Evolutionary conservation across 2,113 vertebrate species (phyloP), one percentile per base, ranked within the genome.

Genomic region (Atlantisia rogersi): DNA sequence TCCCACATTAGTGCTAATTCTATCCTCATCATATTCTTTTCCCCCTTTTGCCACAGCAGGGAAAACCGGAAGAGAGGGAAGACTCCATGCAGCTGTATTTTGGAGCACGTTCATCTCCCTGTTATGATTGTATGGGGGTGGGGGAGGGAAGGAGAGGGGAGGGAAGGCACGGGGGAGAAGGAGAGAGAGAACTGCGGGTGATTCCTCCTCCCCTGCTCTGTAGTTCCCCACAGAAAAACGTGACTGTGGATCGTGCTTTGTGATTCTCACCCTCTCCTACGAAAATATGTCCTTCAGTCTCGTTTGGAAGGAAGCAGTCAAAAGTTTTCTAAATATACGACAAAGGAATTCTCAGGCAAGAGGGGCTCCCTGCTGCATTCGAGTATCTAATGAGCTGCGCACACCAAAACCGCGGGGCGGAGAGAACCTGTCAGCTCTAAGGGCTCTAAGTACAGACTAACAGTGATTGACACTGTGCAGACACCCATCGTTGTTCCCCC

Each of bases 271-370:
- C 56, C 81, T 90, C 95, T 92, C 85, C 90, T 84, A 95, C 82
- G 4, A 91, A 89, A 95, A 92, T 82, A 73, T 28, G 87, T 93
- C 86, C 93, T 89, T 93, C 90, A 62, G 62, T 68, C 85, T 84
- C 50, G 32, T 86, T 93, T 91, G 81, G 73, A 96, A 97, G 48
- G 80, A 94, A 94, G 79, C 67, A 88, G 46, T 44, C 83, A 85
- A 64, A 96, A 97, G 91, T 97, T 96, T 97, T 91, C 92, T 96
- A 95, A 95, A 95, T 94, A 90, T 94, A 82, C 0, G 10, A 69
- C 68, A 86, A 78, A 97, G 80, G 83, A 70, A 93, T 94, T 95
- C 90, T 94, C 84, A 67, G 89, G 18, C 77, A 68, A 89, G 92
- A 73, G 90, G 76, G 65, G 92, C 65, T 96, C 73, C 86, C 88